phyloP scores from a whole-genome alignment of 2,888 invertebrate species.

The Plagodis pulveraria region DNA sequence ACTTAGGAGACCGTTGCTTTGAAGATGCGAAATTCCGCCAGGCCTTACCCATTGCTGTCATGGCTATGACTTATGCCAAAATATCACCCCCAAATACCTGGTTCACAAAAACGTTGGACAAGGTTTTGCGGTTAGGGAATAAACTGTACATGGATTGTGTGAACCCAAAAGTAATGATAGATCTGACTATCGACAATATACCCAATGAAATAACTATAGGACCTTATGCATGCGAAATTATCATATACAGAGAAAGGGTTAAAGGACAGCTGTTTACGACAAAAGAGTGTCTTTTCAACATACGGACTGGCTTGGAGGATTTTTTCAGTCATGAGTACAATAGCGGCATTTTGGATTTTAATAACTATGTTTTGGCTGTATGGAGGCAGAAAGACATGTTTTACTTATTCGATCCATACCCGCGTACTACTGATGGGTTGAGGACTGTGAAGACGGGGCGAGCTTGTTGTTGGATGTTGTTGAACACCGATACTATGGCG shows the following conservation, averaged over 20 bases:
- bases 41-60: slow-evolving; percentile 84
- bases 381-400: slow-evolving; percentile 87
- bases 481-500: slow-evolving; percentile 84
- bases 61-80: slow-evolving; percentile 86
- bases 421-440: slow-evolving; percentile 84
- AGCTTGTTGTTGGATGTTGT: slow-evolving; percentile 87
- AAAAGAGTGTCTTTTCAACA: slow-evolving; percentile 80
- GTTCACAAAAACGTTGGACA: slow-evolving; percentile 84
- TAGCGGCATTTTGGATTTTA: slow-evolving; percentile 84
- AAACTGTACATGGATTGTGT: slow-evolving; percentile 83
- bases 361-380: slow-evolving; percentile 82
- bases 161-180: slow-evolving; percentile 75
- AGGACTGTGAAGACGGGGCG: slow-evolving; percentile 82
- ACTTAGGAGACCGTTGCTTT: slow-evolving; percentile 85
- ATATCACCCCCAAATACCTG: slow-evolving; percentile 87
- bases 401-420: slow-evolving; percentile 88
- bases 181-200: slow-evolving; percentile 81
- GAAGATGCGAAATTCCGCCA: slow-evolving; percentile 85
- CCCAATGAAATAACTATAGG: slow-evolving; percentile 84
- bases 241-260: slow-evolving; percentile 81
- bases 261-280: slow-evolving; percentile 78
- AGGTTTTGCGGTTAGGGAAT: slow-evolving; percentile 84
- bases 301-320: slow-evolving; percentile 74
- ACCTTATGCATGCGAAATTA: slow-evolving; percentile 84
- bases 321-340: slow-evolving; percentile 82